Conservation (phyloP, 2,888 invertebrate genomes). For the Dryomyza anilis region DNA sequence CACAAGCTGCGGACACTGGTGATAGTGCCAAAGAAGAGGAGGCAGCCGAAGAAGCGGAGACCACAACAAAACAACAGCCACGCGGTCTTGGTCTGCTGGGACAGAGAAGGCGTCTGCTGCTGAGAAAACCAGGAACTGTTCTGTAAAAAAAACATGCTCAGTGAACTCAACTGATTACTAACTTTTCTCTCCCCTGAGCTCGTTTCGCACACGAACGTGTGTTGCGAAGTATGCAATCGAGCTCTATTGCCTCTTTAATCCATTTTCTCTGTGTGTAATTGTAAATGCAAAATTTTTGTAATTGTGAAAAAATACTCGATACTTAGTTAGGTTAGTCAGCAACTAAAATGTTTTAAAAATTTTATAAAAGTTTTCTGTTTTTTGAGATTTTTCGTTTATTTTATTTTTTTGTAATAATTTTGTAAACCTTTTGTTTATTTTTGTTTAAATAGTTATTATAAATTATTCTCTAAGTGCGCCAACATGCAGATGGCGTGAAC, state of each 20-base stretch:
- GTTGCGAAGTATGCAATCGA: background rate
- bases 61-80: constrained; percentile 66
- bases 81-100: constrained; percentile 73
- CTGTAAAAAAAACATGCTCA: constrained; percentile 43
- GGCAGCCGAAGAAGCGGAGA: constrained; percentile 61
- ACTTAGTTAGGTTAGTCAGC: constrained; percentile 19
- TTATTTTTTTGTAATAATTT: constrained; percentile 10
- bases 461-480: background rate
- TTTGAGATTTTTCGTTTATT: constrained; percentile 2
- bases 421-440: background rate
- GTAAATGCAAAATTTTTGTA: background rate
- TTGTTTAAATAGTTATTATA: constrained; percentile 1
- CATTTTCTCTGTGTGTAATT: background rate
- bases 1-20: constrained; percentile 35
- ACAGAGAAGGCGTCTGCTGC: constrained; percentile 70
- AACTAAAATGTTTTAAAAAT: background rate
- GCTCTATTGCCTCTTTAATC: background rate
- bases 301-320: background rate
- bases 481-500: background rate
- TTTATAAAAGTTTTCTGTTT: background rate
- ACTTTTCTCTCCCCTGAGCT: background rate
- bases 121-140: constrained; percentile 66
- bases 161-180: constrained; percentile 21
- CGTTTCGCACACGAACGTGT: background rate
- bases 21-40: constrained; percentile 40